Conservation (phyloP, 1,140 invertebrate genomes). For the Teleopsis dalmanni region DNA sequence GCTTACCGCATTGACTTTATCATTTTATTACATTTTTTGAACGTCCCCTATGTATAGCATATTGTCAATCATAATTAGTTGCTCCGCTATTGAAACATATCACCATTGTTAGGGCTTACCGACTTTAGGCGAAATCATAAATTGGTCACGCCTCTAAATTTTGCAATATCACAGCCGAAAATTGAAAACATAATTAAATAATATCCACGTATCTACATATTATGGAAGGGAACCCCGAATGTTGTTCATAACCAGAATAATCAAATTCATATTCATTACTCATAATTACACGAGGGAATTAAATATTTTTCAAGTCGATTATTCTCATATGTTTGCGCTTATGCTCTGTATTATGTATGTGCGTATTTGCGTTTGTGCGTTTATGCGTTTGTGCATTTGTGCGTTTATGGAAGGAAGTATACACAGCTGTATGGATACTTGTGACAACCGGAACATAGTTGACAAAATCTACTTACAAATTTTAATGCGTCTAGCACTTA, state of each 20-base stretch:
- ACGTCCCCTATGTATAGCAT: not conserved
- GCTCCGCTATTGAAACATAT: too few species aligned
- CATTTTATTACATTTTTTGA: not conserved
- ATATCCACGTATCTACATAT: not conserved
- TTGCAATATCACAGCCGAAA: not conserved
- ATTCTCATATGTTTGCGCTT: too few species aligned
- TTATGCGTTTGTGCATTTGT: not conserved
- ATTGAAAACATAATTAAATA: not conserved
- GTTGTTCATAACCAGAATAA: not conserved
- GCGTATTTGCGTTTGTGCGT: not conserved
- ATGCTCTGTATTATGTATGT: too few species aligned
- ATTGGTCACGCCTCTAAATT: slow-evolving; percentile 3
- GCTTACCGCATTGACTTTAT: slow-evolving; percentile 1
- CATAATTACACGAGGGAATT: too few species aligned
- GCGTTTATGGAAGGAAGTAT: too few species aligned
- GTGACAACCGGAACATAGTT: not conserved
- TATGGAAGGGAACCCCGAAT: not conserved
- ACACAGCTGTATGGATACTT: not conserved
- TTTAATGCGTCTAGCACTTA: slow-evolving; percentile 5
- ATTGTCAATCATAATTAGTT: slow-evolving; percentile 10
- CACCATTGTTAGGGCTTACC: too few species aligned
- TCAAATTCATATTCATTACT: slow-evolving; percentile 1
- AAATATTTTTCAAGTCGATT: too few species aligned
- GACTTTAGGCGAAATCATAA: too few species aligned
- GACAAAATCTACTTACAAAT: not conserved